These are phyloP conservation scores for Epinotia ramella DNA, from an alignment of 2,888 invertebrate species.

Conservation along the genomic window DNA sequence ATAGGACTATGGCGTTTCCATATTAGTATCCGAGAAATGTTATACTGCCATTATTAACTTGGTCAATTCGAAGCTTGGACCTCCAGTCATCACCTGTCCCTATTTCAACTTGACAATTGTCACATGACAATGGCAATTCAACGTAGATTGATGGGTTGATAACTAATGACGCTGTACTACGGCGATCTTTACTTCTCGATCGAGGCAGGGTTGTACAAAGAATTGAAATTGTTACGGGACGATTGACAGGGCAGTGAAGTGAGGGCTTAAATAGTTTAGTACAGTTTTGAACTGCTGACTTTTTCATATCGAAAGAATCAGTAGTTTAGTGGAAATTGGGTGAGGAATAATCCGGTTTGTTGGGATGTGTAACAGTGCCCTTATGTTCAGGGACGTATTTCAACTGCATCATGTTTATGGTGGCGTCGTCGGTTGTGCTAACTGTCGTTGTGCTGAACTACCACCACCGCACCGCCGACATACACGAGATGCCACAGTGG, in stretches of 20 bases:
- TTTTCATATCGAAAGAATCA: background rate
- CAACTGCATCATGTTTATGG: slow-evolving; percentile 99
- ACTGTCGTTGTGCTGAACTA: slow-evolving; percentile 99
- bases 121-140: too few species aligned
- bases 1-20: background rate
- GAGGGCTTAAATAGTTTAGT: too few species aligned
- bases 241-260: too few species aligned
- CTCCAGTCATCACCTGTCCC: background rate
- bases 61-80: background rate
- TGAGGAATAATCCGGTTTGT: slow-evolving; percentile 1
- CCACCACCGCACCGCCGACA: slow-evolving; percentile 98
- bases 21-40: background rate
- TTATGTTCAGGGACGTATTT: slow-evolving; percentile 95
- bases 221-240: too few species aligned
- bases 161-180: too few species aligned
- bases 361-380: slow-evolving; percentile 27
- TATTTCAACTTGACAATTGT: too few species aligned
- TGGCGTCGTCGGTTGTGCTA: slow-evolving; percentile 98
- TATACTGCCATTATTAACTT: background rate
- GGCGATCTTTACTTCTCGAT: too few species aligned
- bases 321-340: background rate
- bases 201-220: too few species aligned
- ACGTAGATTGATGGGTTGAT: too few species aligned
- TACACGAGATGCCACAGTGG: slow-evolving; percentile 98
- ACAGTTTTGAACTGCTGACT: background rate